A percentile compares a stretch with the other conserved stretches of the same genome.
phyloP scores from a whole-genome alignment of 2,797 vertebrate genomes.

The Platalea minor region DNA sequence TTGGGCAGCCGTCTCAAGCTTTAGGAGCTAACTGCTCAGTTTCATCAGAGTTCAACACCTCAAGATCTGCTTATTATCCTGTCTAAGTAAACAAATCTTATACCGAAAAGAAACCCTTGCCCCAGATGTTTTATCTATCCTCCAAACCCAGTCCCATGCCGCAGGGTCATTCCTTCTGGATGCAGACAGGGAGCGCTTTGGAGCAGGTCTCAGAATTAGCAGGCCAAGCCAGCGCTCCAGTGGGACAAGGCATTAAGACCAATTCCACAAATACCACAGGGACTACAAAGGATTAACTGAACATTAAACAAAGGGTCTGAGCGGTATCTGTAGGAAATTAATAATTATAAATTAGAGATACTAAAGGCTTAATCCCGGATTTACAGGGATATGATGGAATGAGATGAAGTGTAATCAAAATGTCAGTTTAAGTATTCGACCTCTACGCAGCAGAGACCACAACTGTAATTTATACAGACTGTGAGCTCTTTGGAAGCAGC shows the following conservation, averaged over 20 bases:
- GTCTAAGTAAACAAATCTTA: not conserved
- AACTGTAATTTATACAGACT: not conserved
- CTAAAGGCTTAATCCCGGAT: constrained; percentile 18
- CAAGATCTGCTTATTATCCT: not conserved
- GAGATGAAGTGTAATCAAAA: constrained; percentile 17
- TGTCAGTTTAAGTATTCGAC: not conserved
- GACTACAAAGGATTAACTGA: not conserved
- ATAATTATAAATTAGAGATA: constrained; percentile 41
- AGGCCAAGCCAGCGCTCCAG: not conserved
- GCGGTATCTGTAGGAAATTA: not conserved
- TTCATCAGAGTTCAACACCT: not conserved
- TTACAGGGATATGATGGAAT: not conserved
- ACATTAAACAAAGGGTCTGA: not conserved
- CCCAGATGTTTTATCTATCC: not conserved
- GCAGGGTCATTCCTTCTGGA: not conserved
- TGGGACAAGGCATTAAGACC: not conserved
- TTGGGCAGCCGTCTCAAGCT: not conserved
- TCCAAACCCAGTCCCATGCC: not conserved
- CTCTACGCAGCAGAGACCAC: not conserved
- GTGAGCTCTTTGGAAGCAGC: not conserved
- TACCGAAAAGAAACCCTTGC: not conserved
- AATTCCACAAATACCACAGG: not conserved
- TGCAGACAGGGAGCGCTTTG: not conserved
- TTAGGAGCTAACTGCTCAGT: not conserved
- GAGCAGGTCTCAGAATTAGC: not conserved